These are phyloP conservation scores for Neotragus pygmaeus DNA, from an alignment of 2,113 vertebrate genomes.

Conservation along the genomic window DNA sequence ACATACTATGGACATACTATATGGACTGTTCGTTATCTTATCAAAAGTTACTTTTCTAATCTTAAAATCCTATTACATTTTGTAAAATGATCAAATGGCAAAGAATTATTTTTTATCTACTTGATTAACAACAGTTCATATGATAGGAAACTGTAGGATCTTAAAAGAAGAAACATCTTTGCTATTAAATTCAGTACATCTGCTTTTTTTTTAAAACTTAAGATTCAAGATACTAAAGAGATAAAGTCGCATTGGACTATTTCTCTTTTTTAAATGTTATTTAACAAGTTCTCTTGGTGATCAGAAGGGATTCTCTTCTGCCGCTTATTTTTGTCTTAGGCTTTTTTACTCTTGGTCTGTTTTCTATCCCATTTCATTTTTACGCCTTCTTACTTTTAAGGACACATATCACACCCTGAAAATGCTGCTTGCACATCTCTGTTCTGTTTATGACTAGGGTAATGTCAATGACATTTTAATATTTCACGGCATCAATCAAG, in stretches of 20 bases:
- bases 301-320: background rate
- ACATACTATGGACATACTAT: background rate
- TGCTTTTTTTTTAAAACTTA: background rate
- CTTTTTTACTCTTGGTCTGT: slow-evolving; percentile 27
- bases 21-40: background rate
- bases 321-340: background rate
- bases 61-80: background rate
- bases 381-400: background rate
- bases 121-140: background rate
- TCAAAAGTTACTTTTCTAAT: background rate
- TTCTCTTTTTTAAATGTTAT: background rate
- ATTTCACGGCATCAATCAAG: background rate
- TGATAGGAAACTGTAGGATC: background rate
- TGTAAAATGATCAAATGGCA: background rate
- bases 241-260: background rate
- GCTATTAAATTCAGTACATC: background rate
- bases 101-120: background rate
- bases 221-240: background rate
- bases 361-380: slow-evolving; percentile 29
- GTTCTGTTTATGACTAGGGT: background rate
- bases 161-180: background rate
- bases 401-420: background rate
- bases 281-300: background rate
- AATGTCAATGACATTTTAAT: slow-evolving; percentile 20
- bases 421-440: background rate